A percentile compares a stretch with the other conserved stretches of the same genome.
phyloP scores from a whole-genome alignment of 2,888 invertebrate species.

The Coleophora flavipennella region DNA sequence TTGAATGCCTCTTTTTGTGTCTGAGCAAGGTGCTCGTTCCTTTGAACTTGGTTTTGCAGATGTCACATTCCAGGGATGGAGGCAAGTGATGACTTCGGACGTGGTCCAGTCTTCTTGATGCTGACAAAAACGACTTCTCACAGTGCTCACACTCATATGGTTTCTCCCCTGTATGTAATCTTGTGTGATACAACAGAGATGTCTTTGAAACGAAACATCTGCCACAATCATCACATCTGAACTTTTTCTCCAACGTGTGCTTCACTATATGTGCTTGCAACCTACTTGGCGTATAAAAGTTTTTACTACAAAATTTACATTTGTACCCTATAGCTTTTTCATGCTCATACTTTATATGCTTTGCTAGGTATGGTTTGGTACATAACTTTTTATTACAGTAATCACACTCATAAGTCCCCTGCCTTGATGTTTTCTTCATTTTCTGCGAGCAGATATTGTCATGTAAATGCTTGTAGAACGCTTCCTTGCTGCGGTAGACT shows the following conservation, averaged over 20 bases:
- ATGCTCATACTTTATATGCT: constrained; percentile 30
- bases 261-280: constrained; percentile 27
- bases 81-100: constrained; percentile 21
- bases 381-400: constrained; percentile 28
- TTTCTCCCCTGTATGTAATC: constrained; percentile 33
- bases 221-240: constrained; percentile 25
- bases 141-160: constrained; percentile 31
- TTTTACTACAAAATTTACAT: constrained; percentile 33
- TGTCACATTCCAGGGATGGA: constrained; percentile 23
- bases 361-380: constrained; percentile 21
- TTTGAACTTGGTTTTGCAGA: constrained; percentile 26
- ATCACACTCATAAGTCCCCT: constrained; percentile 22
- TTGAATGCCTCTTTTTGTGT: constrained; percentile 26
- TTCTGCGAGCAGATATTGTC: constrained; percentile 19
- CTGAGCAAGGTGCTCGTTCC: constrained; percentile 16
- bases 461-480: constrained; percentile 23
- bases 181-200: constrained; percentile 29
- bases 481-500: constrained; percentile 21
- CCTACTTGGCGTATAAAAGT: constrained; percentile 23
- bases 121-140: constrained; percentile 26
- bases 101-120: constrained; percentile 29
- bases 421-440: constrained; percentile 13
- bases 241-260: constrained; percentile 34
- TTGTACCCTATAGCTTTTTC: constrained; percentile 19
- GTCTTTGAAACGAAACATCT: constrained; percentile 27